Evolutionary conservation across 2,888 invertebrate genomes (phyloP).

Genomic region (Priocnemis perturbator): DNA sequence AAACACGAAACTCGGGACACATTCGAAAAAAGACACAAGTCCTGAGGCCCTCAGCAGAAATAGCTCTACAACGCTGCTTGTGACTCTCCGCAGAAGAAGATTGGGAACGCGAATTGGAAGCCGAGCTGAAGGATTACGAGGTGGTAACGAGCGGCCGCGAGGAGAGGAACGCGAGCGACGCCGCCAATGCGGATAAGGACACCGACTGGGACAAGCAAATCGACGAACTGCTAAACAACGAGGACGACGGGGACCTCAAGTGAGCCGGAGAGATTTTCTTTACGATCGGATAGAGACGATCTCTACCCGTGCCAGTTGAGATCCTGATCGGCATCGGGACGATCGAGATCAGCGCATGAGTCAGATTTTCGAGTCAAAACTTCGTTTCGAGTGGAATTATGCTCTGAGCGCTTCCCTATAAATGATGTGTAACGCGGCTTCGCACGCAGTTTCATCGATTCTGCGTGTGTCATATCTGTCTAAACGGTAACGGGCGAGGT

Average conservation of each 20-base stretch:
- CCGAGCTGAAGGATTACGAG: slow-evolving; percentile 96
- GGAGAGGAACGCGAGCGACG: slow-evolving; percentile 34
- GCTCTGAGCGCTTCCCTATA: too few species aligned
- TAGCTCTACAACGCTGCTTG: slow-evolving; percentile 71
- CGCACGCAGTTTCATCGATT: too few species aligned
- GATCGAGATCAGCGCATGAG: slow-evolving; percentile 21
- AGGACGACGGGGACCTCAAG: slow-evolving; percentile 77
- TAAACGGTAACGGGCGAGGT: too few species aligned
- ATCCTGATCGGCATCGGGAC: slow-evolving; percentile 14
- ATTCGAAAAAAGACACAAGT: slow-evolving; percentile 36
- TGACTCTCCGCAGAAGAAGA: slow-evolving; percentile 83
- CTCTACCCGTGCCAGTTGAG: slow-evolving; percentile 22
- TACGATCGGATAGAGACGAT: slow-evolving; percentile 28
- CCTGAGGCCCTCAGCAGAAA: slow-evolving; percentile 65
- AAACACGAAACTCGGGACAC: slow-evolving; percentile 14
- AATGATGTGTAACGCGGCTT: too few species aligned
- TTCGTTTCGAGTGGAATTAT: too few species aligned
- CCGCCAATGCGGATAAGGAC: slow-evolving; percentile 70
- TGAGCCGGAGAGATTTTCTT: slow-evolving; percentile 39
- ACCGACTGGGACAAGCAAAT: slow-evolving; percentile 83
- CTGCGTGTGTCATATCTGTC: too few species aligned
- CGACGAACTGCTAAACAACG: slow-evolving; percentile 81
- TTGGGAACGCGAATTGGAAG: slow-evolving; percentile 97
- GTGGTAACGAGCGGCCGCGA: slow-evolving; percentile 82
- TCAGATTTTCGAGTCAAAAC: too few species aligned